A percentile compares a stretch with the other conserved stretches of the same genome.
Conservation (phyloP, 2,888 invertebrate genomes). For the Papilio elwesi region DNA sequence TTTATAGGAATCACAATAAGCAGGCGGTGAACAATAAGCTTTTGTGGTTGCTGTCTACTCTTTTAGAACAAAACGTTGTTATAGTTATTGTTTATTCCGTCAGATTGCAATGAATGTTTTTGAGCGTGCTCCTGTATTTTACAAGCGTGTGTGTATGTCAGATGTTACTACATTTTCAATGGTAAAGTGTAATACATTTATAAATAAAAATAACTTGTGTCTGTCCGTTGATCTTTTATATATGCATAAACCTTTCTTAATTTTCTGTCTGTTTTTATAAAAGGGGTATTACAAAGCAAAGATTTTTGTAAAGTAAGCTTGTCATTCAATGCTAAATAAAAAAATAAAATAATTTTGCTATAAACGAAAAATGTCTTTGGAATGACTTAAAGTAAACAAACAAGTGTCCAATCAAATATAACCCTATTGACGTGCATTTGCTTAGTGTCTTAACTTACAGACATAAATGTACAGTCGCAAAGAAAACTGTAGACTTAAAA, state of each 20-base stretch:
- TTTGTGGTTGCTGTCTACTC: background rate
- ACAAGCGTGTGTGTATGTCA: background rate
- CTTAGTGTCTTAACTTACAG: conserved; percentile 11
- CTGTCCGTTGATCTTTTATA: too few relatives aligned
- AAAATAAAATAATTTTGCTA: background rate
- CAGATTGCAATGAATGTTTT: background rate
- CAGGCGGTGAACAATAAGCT: background rate
- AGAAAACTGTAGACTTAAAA: background rate
- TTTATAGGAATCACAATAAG: background rate
- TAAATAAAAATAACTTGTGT: too few relatives aligned
- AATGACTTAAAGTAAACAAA: conserved; percentile 1
- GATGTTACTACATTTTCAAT: background rate
- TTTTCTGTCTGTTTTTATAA: background rate
- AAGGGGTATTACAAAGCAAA: too few relatives aligned
- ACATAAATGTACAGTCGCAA: conserved; percentile 2
- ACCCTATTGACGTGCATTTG: conserved; percentile 4
- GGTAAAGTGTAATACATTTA: background rate
- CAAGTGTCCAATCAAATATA: conserved; percentile 6
- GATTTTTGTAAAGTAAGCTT: too few relatives aligned
- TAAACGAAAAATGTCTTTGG: background rate
- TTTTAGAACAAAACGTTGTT: background rate
- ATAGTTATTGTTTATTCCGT: background rate
- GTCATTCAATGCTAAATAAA: too few relatives aligned
- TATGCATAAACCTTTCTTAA: background rate
- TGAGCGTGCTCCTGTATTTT: background rate